These are phyloP conservation scores for Candoia aspera DNA, from an alignment of 2,113 vertebrate genomes.

Conservation along the genomic window DNA sequence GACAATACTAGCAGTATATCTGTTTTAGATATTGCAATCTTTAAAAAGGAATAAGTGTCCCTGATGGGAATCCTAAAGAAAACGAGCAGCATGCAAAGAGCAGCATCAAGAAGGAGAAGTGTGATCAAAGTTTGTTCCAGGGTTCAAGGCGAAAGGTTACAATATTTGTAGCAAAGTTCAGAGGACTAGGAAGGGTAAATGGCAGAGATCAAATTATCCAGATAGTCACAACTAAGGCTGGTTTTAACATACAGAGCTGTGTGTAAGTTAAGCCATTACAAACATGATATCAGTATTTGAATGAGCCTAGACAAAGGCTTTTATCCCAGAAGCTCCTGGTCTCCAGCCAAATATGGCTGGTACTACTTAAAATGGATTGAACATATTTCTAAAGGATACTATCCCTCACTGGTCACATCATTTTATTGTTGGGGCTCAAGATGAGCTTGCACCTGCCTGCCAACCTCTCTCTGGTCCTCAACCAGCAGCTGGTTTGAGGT, in stretches of 20 bases:
- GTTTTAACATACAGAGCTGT: too few relatives aligned
- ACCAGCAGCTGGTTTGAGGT: not conserved
- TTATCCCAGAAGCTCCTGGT: too few relatives aligned
- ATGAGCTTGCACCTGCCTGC: not conserved
- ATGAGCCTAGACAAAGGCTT: too few relatives aligned
- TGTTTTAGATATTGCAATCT: not conserved
- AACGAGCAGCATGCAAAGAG: not conserved
- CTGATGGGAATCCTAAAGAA: not conserved
- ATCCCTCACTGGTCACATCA: not conserved
- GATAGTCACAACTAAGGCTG: too few relatives aligned
- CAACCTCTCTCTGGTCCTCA: not conserved
- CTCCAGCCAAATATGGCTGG: too few relatives aligned
- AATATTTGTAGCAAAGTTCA: not conserved
- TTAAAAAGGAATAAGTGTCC: not conserved
- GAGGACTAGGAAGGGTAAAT: not conserved
- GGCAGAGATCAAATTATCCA: too few relatives aligned
- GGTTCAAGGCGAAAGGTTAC: not conserved
- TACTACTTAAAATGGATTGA: not conserved
- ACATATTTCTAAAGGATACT: not conserved
- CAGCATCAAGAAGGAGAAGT: not conserved
- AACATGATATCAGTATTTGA: too few relatives aligned
- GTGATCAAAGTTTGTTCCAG: not conserved
- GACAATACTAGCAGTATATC: not conserved
- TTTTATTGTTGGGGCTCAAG: not conserved
- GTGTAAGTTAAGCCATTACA: too few relatives aligned